phyloP scores from a whole-genome alignment of 2,113 vertebrate species.

The Lipotes vexillifer region DNA sequence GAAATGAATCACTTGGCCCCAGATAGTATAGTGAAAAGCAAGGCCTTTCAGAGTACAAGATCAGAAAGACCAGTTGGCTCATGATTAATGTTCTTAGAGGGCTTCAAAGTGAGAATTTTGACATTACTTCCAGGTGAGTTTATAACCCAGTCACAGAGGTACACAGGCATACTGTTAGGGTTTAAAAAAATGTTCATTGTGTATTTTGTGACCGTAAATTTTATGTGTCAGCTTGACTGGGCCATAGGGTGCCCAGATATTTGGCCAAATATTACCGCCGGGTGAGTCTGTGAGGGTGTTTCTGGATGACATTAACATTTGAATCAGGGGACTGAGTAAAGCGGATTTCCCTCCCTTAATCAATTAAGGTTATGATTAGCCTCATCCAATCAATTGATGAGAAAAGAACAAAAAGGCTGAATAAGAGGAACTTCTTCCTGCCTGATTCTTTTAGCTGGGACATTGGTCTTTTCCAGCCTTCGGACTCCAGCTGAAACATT shows the following conservation, averaged over 20 bases:
- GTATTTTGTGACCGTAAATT: background rate
- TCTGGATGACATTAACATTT: background rate
- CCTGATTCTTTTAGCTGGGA: background rate
- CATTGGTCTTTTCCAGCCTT: background rate
- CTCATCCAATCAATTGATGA: background rate
- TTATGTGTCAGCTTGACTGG: background rate
- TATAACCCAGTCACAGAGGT: background rate
- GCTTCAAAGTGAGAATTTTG: background rate
- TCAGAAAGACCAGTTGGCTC: background rate
- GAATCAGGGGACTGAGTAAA: background rate
- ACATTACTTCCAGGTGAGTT: background rate
- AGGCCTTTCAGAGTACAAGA: background rate
- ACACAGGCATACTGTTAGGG: background rate
- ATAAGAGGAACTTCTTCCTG: background rate
- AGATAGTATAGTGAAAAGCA: background rate
- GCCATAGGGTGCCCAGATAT: background rate
- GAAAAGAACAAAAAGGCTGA: background rate
- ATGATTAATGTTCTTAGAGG: background rate
- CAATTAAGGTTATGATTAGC: too few relatives aligned
- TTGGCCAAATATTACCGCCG: background rate
- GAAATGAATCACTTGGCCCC: background rate
- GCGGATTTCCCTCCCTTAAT: background rate
- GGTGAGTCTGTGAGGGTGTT: background rate
- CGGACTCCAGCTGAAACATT: background rate
- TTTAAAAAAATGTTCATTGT: background rate